Conservation (phyloP, 2,888 invertebrate species). For the Pollenia angustigena region DNA sequence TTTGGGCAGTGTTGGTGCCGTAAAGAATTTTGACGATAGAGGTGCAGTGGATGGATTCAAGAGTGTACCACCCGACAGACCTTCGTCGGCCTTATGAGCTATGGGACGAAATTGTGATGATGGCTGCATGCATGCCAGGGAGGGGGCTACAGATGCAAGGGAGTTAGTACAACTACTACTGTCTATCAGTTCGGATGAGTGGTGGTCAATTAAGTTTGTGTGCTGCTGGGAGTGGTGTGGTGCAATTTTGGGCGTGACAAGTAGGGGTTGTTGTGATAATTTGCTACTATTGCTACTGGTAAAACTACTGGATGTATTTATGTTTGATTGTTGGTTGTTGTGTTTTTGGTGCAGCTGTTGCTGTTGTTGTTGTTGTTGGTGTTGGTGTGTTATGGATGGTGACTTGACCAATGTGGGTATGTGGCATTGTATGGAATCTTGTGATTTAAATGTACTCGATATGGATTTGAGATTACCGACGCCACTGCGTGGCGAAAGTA, state of each 20-base stretch:
- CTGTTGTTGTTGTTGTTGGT: conserved; percentile 79
- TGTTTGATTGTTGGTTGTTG: conserved; percentile 66
- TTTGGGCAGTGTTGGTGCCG: conserved; percentile 84
- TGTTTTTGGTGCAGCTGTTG: conserved; percentile 75
- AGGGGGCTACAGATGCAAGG: conserved; percentile 81
- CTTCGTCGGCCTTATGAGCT: conserved; percentile 83
- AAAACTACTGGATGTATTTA: conserved; percentile 76
- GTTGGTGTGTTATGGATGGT: conserved; percentile 82
- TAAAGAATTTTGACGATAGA: conserved; percentile 83
- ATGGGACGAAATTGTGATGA: conserved; percentile 85
- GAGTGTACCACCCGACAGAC: conserved; percentile 77
- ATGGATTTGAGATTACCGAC: conserved; percentile 83
- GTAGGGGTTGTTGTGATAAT: conserved; percentile 80
- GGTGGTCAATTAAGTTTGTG: conserved; percentile 74
- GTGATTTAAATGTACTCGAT: conserved; percentile 84
- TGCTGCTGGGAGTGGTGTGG: conserved; percentile 76
- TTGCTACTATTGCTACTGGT: conserved; percentile 79
- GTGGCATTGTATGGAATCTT: conserved; percentile 84
- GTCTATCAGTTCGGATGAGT: conserved; percentile 78
- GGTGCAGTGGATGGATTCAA: conserved; percentile 83
- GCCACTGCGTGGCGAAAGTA: conserved; percentile 83
- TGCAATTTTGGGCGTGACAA: conserved; percentile 81
- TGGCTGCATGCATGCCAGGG: conserved; percentile 83
- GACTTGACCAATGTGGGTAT: conserved; percentile 84
- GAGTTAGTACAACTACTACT: conserved; percentile 80